phyloP scores from a whole-genome alignment of 2,113 vertebrate genomes.

The Prietella phreatophila region DNA sequence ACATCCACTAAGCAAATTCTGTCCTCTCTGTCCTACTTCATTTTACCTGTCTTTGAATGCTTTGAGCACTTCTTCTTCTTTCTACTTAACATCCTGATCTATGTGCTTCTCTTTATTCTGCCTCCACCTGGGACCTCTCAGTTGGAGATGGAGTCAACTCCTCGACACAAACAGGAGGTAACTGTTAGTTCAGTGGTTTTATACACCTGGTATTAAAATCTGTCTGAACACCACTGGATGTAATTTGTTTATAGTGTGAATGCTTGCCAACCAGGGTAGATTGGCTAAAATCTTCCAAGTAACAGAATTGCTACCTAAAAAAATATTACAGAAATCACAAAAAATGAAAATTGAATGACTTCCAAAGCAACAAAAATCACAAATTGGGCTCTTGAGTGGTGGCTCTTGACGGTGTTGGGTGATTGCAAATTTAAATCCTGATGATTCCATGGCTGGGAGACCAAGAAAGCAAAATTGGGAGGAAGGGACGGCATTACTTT shows the following conservation, averaged over 20 bases:
- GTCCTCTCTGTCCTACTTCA: constrained; percentile 46
- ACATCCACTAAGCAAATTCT: background rate
- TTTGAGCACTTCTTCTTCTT: constrained; percentile 57
- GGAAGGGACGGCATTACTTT: background rate
- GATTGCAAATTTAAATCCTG: background rate
- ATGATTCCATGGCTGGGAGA: background rate
- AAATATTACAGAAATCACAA: background rate
- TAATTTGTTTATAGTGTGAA: too few relatives aligned
- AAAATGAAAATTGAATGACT: background rate
- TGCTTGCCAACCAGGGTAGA: background rate
- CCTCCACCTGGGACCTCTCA: constrained; percentile 74
- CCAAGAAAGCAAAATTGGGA: background rate
- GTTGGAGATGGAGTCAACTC: constrained; percentile 92
- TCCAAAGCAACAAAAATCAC: background rate
- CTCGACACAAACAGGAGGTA: constrained; percentile 98
- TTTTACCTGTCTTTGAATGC: constrained; percentile 57
- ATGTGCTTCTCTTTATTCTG: constrained; percentile 57
- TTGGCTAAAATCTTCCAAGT: background rate
- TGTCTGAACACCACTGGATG: background rate
- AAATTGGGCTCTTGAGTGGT: background rate
- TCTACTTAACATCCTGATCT: constrained; percentile 38
- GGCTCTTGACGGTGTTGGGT: too few relatives aligned
- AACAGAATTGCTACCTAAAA: too few relatives aligned
- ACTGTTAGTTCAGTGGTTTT: constrained; percentile 55
- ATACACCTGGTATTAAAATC: background rate